Evolutionary conservation across 2,113 vertebrate species (phyloP).

Genomic region (Pteropus alecto): DNA sequence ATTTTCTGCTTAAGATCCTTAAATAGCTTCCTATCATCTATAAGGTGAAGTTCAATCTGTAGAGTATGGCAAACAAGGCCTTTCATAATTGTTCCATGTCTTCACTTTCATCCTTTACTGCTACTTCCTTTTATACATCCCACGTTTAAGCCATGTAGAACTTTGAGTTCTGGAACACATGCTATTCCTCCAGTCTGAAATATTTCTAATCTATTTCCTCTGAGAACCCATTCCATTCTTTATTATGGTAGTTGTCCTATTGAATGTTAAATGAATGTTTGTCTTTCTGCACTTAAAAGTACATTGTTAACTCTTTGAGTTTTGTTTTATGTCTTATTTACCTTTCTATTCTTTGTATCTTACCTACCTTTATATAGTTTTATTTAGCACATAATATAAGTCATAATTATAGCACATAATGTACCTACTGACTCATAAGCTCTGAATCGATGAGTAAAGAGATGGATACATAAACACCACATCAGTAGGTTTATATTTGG

Average conservation of each 20-base stretch:
- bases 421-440: neutral
- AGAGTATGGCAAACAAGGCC: neutral
- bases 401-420: neutral
- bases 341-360: neutral
- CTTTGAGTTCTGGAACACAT: neutral
- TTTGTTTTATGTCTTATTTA: neutral
- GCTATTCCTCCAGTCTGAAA: neutral
- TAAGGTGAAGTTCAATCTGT: neutral
- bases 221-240: neutral
- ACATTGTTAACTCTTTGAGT: neutral
- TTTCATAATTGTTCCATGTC: neutral
- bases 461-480: neutral
- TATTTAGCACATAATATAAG: neutral
- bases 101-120: neutral
- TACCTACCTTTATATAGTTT: neutral
- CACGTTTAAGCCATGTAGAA: neutral
- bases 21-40: neutral
- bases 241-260: neutral
- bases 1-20: constrained; percentile 1
- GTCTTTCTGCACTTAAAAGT: neutral
- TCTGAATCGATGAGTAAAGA: neutral
- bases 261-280: neutral
- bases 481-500: neutral
- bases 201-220: neutral
- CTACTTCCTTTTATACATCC: neutral